These are phyloP conservation scores for Dermatophagoides farinae DNA, from an alignment of 1,140 invertebrate genomes.

Conservation along the genomic window DNA sequence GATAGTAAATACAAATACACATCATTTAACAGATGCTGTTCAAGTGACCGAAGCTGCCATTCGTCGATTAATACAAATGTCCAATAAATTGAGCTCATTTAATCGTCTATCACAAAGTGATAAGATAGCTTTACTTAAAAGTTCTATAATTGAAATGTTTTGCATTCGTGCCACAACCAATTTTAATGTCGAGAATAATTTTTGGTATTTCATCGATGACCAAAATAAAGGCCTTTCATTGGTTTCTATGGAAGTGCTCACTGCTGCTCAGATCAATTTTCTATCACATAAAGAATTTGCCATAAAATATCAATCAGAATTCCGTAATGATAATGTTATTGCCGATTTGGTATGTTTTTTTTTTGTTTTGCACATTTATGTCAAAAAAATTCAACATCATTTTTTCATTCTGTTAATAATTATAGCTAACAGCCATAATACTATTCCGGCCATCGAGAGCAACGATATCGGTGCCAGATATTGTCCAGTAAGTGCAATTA, in stretches of 20 bases:
- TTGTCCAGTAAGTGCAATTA: conserved; percentile 31
- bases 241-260: conserved; percentile 57
- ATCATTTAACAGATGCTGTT: conserved; percentile 47
- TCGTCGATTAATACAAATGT: conserved; percentile 68
- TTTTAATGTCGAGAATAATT: conserved; percentile 58
- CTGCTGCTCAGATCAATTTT: conserved; percentile 66
- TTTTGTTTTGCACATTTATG: conserved; percentile 2
- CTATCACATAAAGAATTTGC: conserved; percentile 60
- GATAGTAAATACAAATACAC: neutral
- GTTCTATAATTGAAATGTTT: conserved; percentile 76
- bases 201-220: conserved; percentile 33
- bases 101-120: conserved; percentile 75
- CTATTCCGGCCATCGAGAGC: conserved; percentile 62
- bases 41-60: conserved; percentile 78
- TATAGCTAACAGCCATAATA: conserved; percentile 68
- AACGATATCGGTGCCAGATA: conserved; percentile 54
- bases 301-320: conserved; percentile 50
- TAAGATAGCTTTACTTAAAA: conserved; percentile 69
- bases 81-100: conserved; percentile 66
- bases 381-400: neutral
- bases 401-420: conserved; percentile 31
- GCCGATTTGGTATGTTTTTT: conserved; percentile 3
- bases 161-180: conserved; percentile 64
- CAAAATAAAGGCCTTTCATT: neutral
- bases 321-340: conserved; percentile 55